Conservation (phyloP, 2,888 invertebrate species). For the Pyrgus malvae region DNA sequence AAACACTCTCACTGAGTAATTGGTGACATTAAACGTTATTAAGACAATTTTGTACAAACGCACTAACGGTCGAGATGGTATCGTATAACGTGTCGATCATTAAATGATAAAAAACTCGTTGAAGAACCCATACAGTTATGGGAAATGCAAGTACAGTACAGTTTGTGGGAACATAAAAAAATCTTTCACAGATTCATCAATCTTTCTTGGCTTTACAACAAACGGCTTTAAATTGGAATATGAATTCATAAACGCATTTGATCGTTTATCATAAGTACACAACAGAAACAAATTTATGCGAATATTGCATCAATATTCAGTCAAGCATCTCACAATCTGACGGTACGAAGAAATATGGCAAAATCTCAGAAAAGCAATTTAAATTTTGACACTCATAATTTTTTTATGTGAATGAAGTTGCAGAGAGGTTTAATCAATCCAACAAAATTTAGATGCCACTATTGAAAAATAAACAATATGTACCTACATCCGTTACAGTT, state of each 20-base stretch:
- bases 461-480: neutral
- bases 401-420: neutral
- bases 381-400: neutral
- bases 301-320: slow-evolving; percentile 1
- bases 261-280: slow-evolving; percentile 15
- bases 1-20: slow-evolving; percentile 70
- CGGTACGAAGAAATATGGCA: neutral
- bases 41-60: slow-evolving; percentile 8
- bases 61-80: slow-evolving; percentile 12
- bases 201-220: slow-evolving; percentile 8
- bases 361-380: neutral
- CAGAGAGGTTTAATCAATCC: neutral
- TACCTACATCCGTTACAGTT: too few relatives aligned
- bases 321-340: neutral
- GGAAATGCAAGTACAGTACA: slow-evolving; percentile 8
- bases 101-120: slow-evolving; percentile 16
- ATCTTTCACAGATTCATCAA: slow-evolving; percentile 12
- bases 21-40: slow-evolving; percentile 36
- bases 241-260: slow-evolving; percentile 3
- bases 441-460: neutral
- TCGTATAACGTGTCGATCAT: slow-evolving; percentile 19
- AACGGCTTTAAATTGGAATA: slow-evolving; percentile 16
- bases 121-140: slow-evolving; percentile 14
- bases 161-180: slow-evolving; percentile 12
- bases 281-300: neutral